Conservation (phyloP, 1,140 invertebrate species). For the Leptinotarsa defecta region DNA sequence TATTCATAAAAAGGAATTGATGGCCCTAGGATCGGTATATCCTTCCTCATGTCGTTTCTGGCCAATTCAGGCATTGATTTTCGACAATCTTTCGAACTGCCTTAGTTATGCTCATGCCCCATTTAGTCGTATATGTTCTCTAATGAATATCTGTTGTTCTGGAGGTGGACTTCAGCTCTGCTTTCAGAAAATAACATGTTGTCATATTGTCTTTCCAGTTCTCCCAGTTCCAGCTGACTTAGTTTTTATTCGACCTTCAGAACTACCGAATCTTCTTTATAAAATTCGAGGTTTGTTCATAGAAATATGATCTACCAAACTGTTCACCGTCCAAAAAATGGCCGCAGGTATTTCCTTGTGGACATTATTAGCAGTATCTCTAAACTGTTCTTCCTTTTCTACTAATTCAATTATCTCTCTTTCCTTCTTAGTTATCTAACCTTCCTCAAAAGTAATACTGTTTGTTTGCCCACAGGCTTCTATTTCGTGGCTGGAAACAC, state of each 20-base stretch:
- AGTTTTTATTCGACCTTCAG: slow-evolving; percentile 76
- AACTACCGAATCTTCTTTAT: slow-evolving; percentile 64
- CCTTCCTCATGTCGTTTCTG: neutral
- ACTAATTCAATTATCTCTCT: slow-evolving; percentile 73
- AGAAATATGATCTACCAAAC: slow-evolving; percentile 47
- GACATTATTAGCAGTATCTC: slow-evolving; percentile 34
- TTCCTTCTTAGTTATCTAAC: slow-evolving; percentile 73
- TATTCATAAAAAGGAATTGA: slow-evolving; percentile 41
- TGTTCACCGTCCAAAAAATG: slow-evolving; percentile 43
- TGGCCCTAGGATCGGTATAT: slow-evolving; percentile 1
- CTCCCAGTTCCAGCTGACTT: slow-evolving; percentile 75
- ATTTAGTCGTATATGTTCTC: slow-evolving; percentile 62
- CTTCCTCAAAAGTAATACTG: slow-evolving; percentile 65
- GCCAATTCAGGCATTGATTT: slow-evolving; percentile 71
- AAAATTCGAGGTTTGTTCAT: slow-evolving; percentile 38
- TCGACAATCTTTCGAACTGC: slow-evolving; percentile 60
- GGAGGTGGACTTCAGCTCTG: slow-evolving; percentile 57
- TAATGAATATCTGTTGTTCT: slow-evolving; percentile 64
- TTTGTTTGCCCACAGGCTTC: slow-evolving; percentile 68
- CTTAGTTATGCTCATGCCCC: slow-evolving; percentile 42
- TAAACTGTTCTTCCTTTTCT: slow-evolving; percentile 66
- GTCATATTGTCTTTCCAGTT: slow-evolving; percentile 73
- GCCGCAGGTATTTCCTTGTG: slow-evolving; percentile 5
- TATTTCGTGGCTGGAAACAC: slow-evolving; percentile 71
- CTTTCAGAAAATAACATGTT: slow-evolving; percentile 69